Evolutionary conservation across 2,888 invertebrate species (phyloP).

Genomic region (Amiota minor): DNA sequence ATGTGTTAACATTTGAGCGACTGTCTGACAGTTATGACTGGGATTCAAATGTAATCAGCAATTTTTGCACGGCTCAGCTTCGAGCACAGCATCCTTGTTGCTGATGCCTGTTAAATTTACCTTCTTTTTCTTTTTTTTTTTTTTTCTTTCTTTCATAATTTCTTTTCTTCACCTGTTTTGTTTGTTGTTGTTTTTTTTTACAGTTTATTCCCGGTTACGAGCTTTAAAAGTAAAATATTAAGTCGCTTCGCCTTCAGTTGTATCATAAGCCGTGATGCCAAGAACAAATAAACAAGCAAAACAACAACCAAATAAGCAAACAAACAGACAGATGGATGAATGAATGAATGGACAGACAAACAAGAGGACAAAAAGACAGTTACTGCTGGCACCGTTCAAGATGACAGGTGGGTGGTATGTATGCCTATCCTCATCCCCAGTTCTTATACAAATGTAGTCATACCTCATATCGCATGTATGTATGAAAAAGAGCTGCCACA

Average conservation of each 20-base stretch:
- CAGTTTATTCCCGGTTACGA: slow-evolving; percentile 10
- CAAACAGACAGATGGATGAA: neutral
- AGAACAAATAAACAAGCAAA: neutral
- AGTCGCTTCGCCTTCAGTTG: neutral
- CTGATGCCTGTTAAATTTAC: neutral
- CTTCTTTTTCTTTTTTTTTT: neutral
- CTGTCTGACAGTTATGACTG: slow-evolving; percentile 63
- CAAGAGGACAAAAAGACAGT: too few relatives aligned
- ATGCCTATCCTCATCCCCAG: too few relatives aligned
- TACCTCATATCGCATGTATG: too few relatives aligned
- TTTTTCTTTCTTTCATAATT: neutral
- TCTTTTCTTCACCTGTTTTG: neutral
- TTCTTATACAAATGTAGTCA: too few relatives aligned
- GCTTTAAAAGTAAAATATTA: slow-evolving; percentile 1
- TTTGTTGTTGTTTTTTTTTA: slow-evolving; percentile 12
- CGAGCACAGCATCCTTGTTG: slow-evolving; percentile 27
- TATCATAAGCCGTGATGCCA: neutral
- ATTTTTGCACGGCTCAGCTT: slow-evolving; percentile 46
- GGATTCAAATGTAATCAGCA: slow-evolving; percentile 65
- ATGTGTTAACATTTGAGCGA: slow-evolving; percentile 37
- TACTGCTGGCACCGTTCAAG: too few relatives aligned
- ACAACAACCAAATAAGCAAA: neutral
- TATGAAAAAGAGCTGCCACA: neutral
- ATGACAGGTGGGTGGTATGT: too few relatives aligned
- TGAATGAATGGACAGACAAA: too few relatives aligned